Base-by-base conservation (phyloP, 2,888 invertebrate genomes). In the Cheilosia pagana region DNA sequence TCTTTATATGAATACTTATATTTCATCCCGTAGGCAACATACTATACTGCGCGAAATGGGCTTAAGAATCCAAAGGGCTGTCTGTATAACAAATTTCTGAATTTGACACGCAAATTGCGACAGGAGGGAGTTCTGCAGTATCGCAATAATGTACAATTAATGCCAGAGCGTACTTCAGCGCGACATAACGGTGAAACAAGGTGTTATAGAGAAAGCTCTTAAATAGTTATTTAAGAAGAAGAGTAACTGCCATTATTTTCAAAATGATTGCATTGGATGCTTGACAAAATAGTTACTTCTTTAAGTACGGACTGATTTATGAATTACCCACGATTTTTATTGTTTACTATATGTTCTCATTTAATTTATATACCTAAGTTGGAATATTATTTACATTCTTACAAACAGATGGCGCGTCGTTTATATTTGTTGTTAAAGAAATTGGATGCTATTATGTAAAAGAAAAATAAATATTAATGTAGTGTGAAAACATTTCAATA, bases 111-210 rank as follows among this genome's bases (percentile, higher is more conserved):
- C 41, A 83, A 83, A 8, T 43, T 83, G 28, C 55, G 83, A 25
- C 83, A 83, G 39, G 83, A 83, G 45, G 83, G 83, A 14, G 53
- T 79, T 21, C 23, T 83, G 19, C 79, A 83, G 12, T 83, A 83
- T 53, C 83, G 83, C 12, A 83, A 83, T 25, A 68, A 83, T 31
- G 70, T 79, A 4, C 74, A 79, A 1, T 16, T 75, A 14, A 43
- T 70, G 52, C 83, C 79, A 4, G 79, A 83, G 21, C 68, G 83
- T 6, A 55, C 72, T 50, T 83, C 83, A 10, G 31, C 83, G 21
- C 79, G 79, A 3, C 83, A 83, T 14, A 74, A 62, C 8, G 79
- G 83, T 28, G 83, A 83, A 59, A 79, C 68, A 3, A 83, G 79
- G 35, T 83, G 79, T 31, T 79, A 83, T 45, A 63, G 74, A 2